Evolutionary conservation across 1,140 invertebrate species (phyloP).

Genomic region (Oscheius sp.): DNA sequence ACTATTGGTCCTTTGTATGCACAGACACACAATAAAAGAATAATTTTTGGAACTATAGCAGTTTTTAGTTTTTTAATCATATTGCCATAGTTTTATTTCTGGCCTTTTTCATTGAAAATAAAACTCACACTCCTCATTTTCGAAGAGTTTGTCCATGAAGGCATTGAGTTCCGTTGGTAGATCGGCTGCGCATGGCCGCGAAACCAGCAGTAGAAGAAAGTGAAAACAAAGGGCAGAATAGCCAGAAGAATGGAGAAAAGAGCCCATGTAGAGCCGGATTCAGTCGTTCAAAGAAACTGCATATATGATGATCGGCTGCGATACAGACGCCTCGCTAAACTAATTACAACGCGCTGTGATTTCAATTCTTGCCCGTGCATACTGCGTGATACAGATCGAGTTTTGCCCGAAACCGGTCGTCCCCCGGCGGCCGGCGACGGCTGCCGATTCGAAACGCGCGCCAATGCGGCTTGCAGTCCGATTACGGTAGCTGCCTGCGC

Average conservation of each 20-base stretch:
- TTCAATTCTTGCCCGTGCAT: not conserved
- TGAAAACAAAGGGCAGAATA: not conserved
- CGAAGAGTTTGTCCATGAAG: conserved; percentile 56
- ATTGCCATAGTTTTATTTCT: not conserved
- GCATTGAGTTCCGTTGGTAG: conserved; percentile 53
- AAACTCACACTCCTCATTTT: conserved; percentile 54
- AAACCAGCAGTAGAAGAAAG: conserved; percentile 6
- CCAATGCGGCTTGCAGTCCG: conserved; percentile 3
- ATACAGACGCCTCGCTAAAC: not conserved
- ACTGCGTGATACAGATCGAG: not conserved
- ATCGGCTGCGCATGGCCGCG: conserved; percentile 5
- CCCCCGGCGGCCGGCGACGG: not conserved
- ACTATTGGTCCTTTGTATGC: too few species aligned
- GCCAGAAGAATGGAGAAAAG: not conserved
- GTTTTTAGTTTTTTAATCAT: too few species aligned
- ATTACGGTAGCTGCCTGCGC: not conserved
- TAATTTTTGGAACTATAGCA: too few species aligned
- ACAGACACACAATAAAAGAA: too few species aligned
- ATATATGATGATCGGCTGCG: not conserved
- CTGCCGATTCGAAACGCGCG: not conserved
- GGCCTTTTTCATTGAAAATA: not conserved
- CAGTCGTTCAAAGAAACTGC: not conserved
- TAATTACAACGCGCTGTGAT: conserved; percentile 5
- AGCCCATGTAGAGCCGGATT: not conserved
- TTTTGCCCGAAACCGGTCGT: not conserved